phyloP scores from a whole-genome alignment of 1,140 invertebrate species.

The Drosophila tani region DNA sequence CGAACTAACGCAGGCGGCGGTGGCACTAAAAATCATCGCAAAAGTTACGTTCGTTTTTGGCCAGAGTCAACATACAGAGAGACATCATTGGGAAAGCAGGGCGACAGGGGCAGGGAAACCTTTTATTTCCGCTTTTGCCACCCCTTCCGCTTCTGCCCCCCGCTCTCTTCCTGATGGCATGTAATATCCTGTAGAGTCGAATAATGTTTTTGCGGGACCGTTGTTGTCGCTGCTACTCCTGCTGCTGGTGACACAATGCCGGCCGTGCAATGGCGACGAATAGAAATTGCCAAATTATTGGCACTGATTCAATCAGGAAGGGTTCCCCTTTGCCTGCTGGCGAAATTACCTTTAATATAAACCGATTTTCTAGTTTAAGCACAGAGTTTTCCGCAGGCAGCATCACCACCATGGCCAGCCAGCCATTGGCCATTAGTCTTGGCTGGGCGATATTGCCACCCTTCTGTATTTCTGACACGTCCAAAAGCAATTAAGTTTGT shows the following conservation, averaged over 20 bases:
- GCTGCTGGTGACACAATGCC: constrained; percentile 57
- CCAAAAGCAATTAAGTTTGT: constrained; percentile 75
- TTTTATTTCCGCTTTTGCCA: constrained; percentile 47
- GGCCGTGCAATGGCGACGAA: constrained; percentile 64
- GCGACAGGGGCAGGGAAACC: constrained; percentile 47
- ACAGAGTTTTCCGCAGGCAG: constrained; percentile 11
- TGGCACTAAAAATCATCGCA: constrained; percentile 67
- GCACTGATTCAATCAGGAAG: constrained; percentile 77
- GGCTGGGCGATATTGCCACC: constrained; percentile 17
- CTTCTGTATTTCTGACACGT: constrained; percentile 58
- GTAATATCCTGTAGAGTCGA: constrained; percentile 66
- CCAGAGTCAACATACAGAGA: constrained; percentile 35
- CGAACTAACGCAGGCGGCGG: constrained; percentile 55
- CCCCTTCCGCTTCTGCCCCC: constrained; percentile 3
- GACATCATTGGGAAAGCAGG: constrained; percentile 25
- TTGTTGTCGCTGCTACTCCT: constrained; percentile 42
- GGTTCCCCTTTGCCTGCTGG: constrained; percentile 19
- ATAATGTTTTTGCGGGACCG: constrained; percentile 52
- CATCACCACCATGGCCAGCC: not conserved
- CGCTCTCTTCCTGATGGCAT: constrained; percentile 21
- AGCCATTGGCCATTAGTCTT: constrained; percentile 36
- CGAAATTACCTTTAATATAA: constrained; percentile 47
- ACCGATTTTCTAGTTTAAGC: constrained; percentile 30
- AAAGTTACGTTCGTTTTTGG: constrained; percentile 64
- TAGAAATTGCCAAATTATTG: constrained; percentile 81